Percentiles rank a stretch among this genome's conserved stretches.
These are phyloP conservation scores for Aphaenogaster floridana DNA, from an alignment of 1,140 invertebrate genomes.

Conservation along the genomic window DNA sequence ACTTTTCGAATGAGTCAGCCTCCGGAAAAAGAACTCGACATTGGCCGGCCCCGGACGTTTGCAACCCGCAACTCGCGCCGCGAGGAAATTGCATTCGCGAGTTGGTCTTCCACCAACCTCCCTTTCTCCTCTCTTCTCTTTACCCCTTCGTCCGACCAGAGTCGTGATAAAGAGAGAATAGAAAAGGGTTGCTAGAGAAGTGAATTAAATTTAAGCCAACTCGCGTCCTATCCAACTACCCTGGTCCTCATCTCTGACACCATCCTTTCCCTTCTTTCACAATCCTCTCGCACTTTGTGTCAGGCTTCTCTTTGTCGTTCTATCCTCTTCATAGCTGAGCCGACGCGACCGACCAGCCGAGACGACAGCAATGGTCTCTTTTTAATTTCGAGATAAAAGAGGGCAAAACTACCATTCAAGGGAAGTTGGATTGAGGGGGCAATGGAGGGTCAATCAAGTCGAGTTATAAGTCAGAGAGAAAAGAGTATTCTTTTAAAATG, in stretches of 20 bases:
- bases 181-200: constrained; percentile 65
- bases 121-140: constrained; percentile 8
- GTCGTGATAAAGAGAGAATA: constrained; percentile 72
- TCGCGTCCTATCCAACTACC: constrained; percentile 37
- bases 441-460: constrained; percentile 43
- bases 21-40: constrained; percentile 63
- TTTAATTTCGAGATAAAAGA: constrained; percentile 70
- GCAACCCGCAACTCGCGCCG: constrained; percentile 62
- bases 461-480: constrained; percentile 19
- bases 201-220: constrained; percentile 77
- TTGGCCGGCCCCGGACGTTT: constrained; percentile 37
- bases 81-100: constrained; percentile 77
- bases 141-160: constrained; percentile 34
- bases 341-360: constrained; percentile 21
- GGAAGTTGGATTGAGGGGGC: not conserved
- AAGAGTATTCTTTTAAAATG: constrained; percentile 31
- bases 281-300: constrained; percentile 52
- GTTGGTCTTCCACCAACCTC: constrained; percentile 65
- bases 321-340: constrained; percentile 12
- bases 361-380: constrained; percentile 44
- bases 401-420: constrained; percentile 39
- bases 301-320: constrained; percentile 53
- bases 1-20: constrained; percentile 61
- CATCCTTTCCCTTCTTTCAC: constrained; percentile 42
- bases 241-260: constrained; percentile 38